phyloP scores from a whole-genome alignment of 1,140 invertebrate genomes.

The Drosophila orena region DNA sequence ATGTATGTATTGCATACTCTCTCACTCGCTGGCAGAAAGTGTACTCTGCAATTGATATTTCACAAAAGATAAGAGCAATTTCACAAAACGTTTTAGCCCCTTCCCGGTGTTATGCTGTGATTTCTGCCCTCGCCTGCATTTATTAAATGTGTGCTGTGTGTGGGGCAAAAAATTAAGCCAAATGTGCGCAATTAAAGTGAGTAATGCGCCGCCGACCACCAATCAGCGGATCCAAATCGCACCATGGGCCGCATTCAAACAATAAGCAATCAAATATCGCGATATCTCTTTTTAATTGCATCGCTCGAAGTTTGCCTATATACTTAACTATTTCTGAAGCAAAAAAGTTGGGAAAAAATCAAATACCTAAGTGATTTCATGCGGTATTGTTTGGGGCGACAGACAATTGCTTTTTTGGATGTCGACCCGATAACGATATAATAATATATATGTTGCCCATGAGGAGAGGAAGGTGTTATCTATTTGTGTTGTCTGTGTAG shows the following conservation, averaged over 20 bases:
- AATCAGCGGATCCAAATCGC: slow-evolving; percentile 38
- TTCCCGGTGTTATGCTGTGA: slow-evolving; percentile 58
- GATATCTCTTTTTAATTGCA: slow-evolving; percentile 67
- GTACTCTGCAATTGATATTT: slow-evolving; percentile 70
- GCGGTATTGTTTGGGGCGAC: slow-evolving; percentile 5
- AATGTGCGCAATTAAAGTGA: slow-evolving; percentile 80
- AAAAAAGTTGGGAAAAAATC: background rate
- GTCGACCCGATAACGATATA: slow-evolving; percentile 26
- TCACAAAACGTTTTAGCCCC: slow-evolving; percentile 74
- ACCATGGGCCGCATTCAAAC: slow-evolving; percentile 65
- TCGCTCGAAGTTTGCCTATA: slow-evolving; percentile 44
- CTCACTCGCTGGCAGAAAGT: background rate
- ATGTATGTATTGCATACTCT: background rate
- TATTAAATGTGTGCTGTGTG: slow-evolving; percentile 36
- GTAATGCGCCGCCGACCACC: slow-evolving; percentile 64
- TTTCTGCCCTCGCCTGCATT: slow-evolving; percentile 53
- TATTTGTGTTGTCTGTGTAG: slow-evolving; percentile 13
- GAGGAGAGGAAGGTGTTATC: slow-evolving; percentile 30
- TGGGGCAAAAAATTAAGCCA: slow-evolving; percentile 72
- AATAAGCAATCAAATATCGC: slow-evolving; percentile 67
- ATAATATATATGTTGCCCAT: slow-evolving; percentile 8
- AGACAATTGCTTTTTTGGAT: slow-evolving; percentile 46
- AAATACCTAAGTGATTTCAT: slow-evolving; percentile 24
- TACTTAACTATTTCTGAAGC: slow-evolving; percentile 1
- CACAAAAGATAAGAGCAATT: slow-evolving; percentile 77